Conservation (phyloP, 2,113 vertebrate genomes). For the Pampusana beccarii region DNA sequence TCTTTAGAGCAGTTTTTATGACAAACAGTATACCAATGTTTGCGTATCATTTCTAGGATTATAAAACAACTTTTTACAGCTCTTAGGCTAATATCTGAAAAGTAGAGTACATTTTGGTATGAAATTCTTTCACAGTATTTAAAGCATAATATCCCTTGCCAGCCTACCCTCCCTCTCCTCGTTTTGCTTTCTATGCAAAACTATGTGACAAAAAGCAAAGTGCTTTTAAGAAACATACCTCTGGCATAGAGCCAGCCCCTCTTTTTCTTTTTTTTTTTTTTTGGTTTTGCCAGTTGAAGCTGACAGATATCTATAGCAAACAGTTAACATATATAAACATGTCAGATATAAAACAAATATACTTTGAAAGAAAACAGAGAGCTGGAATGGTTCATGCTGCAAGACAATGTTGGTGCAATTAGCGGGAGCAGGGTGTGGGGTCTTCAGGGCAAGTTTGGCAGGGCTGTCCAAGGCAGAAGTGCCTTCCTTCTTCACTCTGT, state of each 20-base stretch:
- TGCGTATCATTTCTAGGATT: slow-evolving; percentile 53
- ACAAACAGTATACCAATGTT: slow-evolving; percentile 42
- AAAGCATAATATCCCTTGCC: not conserved
- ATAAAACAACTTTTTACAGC: slow-evolving; percentile 52
- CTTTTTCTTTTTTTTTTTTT: not conserved
- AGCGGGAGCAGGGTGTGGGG: slow-evolving; percentile 56
- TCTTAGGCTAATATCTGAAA: slow-evolving; percentile 41
- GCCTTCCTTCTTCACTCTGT: slow-evolving; percentile 39
- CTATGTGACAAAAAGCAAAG: slow-evolving; percentile 42
- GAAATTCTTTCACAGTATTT: not conserved
- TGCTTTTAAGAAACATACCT: slow-evolving; percentile 46
- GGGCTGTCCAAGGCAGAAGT: slow-evolving; percentile 16
- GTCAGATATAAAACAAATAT: slow-evolving; percentile 74
- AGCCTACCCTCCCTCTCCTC: not conserved
- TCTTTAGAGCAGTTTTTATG: slow-evolving; percentile 49
- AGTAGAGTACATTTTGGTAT: not conserved
- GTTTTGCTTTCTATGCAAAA: not conserved
- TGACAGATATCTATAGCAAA: slow-evolving; percentile 74
- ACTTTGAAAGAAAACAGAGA: slow-evolving; percentile 69
- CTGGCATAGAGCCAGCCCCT: slow-evolving; percentile 24
- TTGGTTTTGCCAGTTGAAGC: slow-evolving; percentile 39
- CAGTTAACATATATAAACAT: slow-evolving; percentile 76
- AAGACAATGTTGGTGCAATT: slow-evolving; percentile 50
- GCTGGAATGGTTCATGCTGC: slow-evolving; percentile 20
- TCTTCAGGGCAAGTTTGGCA: slow-evolving; percentile 32